phyloP scores from a whole-genome alignment of 2,113 vertebrate genomes.

The Gasterosteus nipponicus region DNA sequence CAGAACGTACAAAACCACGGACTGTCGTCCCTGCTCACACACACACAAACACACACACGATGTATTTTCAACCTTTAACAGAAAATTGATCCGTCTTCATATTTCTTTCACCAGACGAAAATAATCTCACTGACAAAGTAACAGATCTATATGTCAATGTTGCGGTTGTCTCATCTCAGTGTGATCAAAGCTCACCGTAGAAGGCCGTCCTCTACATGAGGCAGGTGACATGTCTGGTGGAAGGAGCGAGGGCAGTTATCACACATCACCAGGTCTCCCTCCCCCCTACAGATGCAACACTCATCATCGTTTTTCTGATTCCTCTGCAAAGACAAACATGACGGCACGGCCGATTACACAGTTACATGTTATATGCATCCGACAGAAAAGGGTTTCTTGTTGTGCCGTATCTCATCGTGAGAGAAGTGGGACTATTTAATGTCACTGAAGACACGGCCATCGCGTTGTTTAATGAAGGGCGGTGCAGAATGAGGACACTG shows the following conservation, averaged over 20 bases:
- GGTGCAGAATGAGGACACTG: not conserved
- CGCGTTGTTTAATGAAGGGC: not conserved
- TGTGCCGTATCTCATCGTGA: not conserved
- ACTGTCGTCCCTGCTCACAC: slow-evolving; percentile 47
- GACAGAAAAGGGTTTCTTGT: not conserved
- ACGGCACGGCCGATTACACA: not conserved
- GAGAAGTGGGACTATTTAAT: not conserved
- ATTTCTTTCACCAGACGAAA: not conserved
- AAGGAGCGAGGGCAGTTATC: slow-evolving; percentile 77
- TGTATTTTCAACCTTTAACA: not conserved
- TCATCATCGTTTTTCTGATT: slow-evolving; percentile 76
- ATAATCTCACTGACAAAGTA: not conserved
- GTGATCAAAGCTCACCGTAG: slow-evolving; percentile 39
- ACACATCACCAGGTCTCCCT: slow-evolving; percentile 66
- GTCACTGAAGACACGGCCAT: not conserved
- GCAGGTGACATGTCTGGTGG: slow-evolving; percentile 77
- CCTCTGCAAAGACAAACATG: slow-evolving; percentile 41
- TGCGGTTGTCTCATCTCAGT: not conserved
- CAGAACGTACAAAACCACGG: slow-evolving; percentile 77
- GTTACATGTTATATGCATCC: not conserved
- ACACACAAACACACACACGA: slow-evolving; percentile 25
- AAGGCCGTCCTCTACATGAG: slow-evolving; percentile 2
- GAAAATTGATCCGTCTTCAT: not conserved
- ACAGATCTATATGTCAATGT: not conserved
- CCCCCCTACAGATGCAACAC: slow-evolving; percentile 70